Base-by-base conservation (phyloP, 2,888 invertebrate species). In the Cephus nigrinus region DNA sequence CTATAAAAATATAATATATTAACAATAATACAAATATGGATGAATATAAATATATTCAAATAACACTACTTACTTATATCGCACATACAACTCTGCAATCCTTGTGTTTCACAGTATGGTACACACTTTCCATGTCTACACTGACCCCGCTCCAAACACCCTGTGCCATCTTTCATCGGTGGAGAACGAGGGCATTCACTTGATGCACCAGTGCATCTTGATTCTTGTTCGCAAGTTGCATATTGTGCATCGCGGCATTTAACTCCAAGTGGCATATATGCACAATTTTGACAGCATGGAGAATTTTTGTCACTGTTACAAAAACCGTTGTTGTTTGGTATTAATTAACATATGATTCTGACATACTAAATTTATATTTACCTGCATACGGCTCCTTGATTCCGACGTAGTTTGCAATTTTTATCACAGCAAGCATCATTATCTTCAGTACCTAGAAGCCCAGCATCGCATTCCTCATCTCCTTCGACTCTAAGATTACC, bases 401-500 rank as follows among this genome's bases (percentile, higher is more conserved):
- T 95, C 82, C 95, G 94, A 75, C 97, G 93, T 73, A 99, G 92
- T 90, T 96, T 96, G 90, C 99, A 99, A 89, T 97, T 96, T 91
- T 97, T 97, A 89, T 97, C 97, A 91, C 98, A 99, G 90, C 99
- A 99, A 80, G 95, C 94, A 90, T 98, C 98, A 86, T 97, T 97
- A 88, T 98, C 97, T 91, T 98, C 98, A 0, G 97, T 97, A 88
- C 98, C 98, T 11, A 98, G 93, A 36, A 98, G 93, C 1, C 99
- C 99, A 35, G 98, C 98, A 90, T 99, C 99, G 91, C 99, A 99
- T 91, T 99, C 97, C 91, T 99, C 99, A 83, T 97, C 98, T 4
- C 97, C 97, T 91, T 99, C 98, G 0, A 99, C 98, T 15, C 98
- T 94, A 82, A 98, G 93, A 93, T 99, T 99, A 12, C 99, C 99